Percentiles rank a stretch among this genome's conserved stretches.
Evolutionary conservation across 2,113 vertebrate species (phyloP).

Genomic region (Falcunculus frontatus): DNA sequence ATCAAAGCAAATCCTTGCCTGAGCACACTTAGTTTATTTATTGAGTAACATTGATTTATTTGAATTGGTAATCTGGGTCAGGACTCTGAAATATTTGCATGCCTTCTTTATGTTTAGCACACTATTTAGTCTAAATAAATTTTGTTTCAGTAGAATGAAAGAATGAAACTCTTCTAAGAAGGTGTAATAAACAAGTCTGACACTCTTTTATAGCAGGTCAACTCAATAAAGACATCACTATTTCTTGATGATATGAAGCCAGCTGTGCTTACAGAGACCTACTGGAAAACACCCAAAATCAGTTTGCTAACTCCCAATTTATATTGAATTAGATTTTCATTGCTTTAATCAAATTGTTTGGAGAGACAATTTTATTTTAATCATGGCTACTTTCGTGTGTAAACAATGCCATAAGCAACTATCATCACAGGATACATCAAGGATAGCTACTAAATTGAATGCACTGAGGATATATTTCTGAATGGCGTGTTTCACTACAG

Average conservation of each 20-base stretch:
- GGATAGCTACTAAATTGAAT: not conserved
- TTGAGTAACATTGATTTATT: not conserved
- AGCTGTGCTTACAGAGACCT: not conserved
- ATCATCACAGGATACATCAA: not conserved
- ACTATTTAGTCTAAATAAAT: constrained; percentile 13
- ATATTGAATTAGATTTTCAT: not conserved
- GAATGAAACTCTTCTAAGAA: constrained; percentile 16
- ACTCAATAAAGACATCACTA: constrained; percentile 1
- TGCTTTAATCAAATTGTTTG: not conserved
- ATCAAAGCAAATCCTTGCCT: not conserved
- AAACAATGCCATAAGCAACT: not conserved
- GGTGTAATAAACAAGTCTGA: constrained; percentile 38
- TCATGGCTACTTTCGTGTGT: not conserved
- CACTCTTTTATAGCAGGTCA: constrained; percentile 14
- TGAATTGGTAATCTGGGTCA: constrained; percentile 1
- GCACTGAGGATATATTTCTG: not conserved
- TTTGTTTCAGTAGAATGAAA: not conserved
- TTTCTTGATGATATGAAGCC: not conserved
- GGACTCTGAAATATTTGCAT: constrained; percentile 8
- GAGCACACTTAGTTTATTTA: not conserved
- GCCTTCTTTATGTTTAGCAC: not conserved
- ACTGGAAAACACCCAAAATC: not conserved
- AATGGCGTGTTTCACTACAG: not conserved
- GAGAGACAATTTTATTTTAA: not conserved
- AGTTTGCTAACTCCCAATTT: not conserved